Base-by-base conservation (phyloP, 2,888 invertebrate genomes). In the Lepidochitona cinerea region DNA sequence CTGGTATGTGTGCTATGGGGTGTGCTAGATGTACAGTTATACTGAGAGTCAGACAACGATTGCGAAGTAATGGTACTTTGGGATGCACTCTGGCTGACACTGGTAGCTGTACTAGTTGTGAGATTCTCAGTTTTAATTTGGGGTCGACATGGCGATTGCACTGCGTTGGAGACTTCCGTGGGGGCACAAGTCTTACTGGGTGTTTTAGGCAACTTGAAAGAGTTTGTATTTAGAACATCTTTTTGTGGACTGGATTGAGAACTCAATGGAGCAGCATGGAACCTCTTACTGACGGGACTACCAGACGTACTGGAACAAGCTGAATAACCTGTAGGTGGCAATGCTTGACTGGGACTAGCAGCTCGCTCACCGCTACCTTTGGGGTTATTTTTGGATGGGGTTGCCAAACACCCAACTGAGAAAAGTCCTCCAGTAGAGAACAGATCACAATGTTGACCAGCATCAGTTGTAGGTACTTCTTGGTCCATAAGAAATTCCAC, bases 401-500 rank as follows among this genome's bases (percentile, higher is more conserved):
- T 66, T 1, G 66, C 18, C 35, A 37, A 14, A 26, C 37, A 35
- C 26, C 66, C 66, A 18, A 66, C 37, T 33, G 37, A 5, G 9
- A 37, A 66, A 1, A 37, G 66, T 18, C 66, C 66, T 4, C 33
- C 66, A 37, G 37, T n/a, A 14, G 66, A 37, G 37, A 66, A 66
- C 14, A 18, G 37, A 35, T 37, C 37, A 4, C 36, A 37, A 52
- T 52, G 14, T 67, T 72, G 33, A 23, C 65, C 72, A 66, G 66
- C 18, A 36, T 37, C 66, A 36, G 37, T 18, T 37, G 35, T 35
- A 23, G 66, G 37, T 36, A 66, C 66, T n/a, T 66, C 66, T 23
- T 72, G 68, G 37, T 72, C 72, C 87, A 87, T 87, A 1, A 87
- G 79, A 67, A 84, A 86, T 79, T 90, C 89, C 53, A 89, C 87